Base-by-base conservation (phyloP, 2,888 invertebrate species). In the Ceratothoa steindachneri region DNA sequence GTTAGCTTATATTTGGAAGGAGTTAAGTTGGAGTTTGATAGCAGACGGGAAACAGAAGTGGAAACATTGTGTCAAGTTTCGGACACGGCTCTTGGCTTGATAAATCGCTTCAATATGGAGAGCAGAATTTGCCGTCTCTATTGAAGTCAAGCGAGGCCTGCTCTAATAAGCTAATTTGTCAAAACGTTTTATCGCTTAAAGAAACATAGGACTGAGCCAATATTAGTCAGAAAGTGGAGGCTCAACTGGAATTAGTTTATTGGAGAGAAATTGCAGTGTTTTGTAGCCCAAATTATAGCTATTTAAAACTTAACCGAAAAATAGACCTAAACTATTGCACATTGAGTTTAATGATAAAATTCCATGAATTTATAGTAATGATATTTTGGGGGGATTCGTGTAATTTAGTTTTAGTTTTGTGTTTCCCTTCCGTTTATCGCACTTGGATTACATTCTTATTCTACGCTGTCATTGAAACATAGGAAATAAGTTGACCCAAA, bases 101-200 rank as follows among this genome's bases (percentile, higher is more conserved):
- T 75, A 75, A 71, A 77, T 77, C 68, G 72, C 65, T 52, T 51
- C 77, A 73, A 75, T 77, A 74, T 72, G 67, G 71, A 31, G 70
- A 67, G 73, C 69, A 72, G 70, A 73, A 71, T 31, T 71, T 70
- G 64, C 60, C 72, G 68, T 66, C 77, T 41, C 66, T 71, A 78
- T 78, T 75, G 71, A 78, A 72, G 69, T 73, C 75, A 71, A 75
- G 70, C 55, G 70, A 71, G 41, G 75, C 75, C 73, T 75, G 30
- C 75, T 73, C 75, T 78, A 75, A 78, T 78, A 78, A 78, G 70
- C 73, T 78, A 78, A 78, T 78, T 78, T 78, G 78, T 78, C 78
- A 78, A 73, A 71, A 73, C 78, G 78, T 78, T 78, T 78, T 78
- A 78, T 75, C 72, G 75, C 73, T 71, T 75, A 78, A 78, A 78